A percentile compares a stretch with the other conserved stretches of the same genome.
Evolutionary conservation across 2,888 invertebrate genomes (phyloP).

Genomic region (Drosophila niveifrons): DNA sequence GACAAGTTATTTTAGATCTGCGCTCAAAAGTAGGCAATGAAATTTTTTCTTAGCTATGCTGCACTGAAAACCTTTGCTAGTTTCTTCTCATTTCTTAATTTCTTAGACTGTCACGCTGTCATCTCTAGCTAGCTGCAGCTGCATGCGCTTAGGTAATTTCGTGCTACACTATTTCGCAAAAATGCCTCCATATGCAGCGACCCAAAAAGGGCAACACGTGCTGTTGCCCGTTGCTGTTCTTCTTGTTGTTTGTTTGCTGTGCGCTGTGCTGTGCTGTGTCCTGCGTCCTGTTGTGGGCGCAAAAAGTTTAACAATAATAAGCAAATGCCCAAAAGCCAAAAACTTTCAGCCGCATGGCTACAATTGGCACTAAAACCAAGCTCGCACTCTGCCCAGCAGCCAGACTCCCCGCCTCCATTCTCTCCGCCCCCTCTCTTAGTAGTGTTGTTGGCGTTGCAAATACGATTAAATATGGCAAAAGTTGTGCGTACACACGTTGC

Average conservation of each 20-base stretch:
- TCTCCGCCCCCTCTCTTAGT: background rate
- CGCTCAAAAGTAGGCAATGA: slow-evolving; percentile 1
- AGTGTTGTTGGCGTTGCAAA: slow-evolving; percentile 70
- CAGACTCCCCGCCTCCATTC: background rate
- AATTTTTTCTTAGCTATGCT: background rate
- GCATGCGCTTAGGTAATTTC: slow-evolving; percentile 60
- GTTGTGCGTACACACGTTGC: slow-evolving; percentile 80
- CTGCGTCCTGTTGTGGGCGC: slow-evolving; percentile 58
- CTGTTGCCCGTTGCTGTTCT: slow-evolving; percentile 3
- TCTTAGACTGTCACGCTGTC: slow-evolving; percentile 21
- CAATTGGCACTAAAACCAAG: slow-evolving; percentile 60
- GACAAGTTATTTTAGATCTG: too few species aligned
- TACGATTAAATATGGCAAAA: slow-evolving; percentile 82
- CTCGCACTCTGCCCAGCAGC: slow-evolving; percentile 4
- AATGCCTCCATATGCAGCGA: slow-evolving; percentile 52
- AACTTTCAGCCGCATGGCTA: slow-evolving; percentile 64
- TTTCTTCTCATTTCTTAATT: background rate
- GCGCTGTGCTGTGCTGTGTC: background rate
- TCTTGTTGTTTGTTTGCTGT: slow-evolving; percentile 11
- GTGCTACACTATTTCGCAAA: slow-evolving; percentile 58
- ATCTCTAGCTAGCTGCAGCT: slow-evolving; percentile 56
- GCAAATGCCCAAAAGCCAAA: slow-evolving; percentile 80
- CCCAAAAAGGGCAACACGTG: slow-evolving; percentile 34
- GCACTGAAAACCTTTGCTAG: too few species aligned
- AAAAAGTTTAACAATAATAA: slow-evolving; percentile 82